Evolutionary conservation across 2,888 invertebrate species (phyloP).

Genomic region (Neelides folsomi): DNA sequence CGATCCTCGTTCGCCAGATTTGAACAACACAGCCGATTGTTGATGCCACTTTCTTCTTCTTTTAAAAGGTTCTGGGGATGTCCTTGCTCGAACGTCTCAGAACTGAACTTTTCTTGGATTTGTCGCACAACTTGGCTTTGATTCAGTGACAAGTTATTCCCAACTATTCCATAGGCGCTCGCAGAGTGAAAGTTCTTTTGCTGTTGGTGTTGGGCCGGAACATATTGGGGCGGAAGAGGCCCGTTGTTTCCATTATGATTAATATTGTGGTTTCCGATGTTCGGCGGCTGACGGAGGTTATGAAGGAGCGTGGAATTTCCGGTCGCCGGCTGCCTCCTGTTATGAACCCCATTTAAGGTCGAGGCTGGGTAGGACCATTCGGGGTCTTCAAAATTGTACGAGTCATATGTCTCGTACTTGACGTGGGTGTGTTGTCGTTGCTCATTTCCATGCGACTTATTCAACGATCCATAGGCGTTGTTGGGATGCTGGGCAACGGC

Average conservation of each 20-base stretch:
- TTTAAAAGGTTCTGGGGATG: neutral
- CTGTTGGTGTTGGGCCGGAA: slow-evolving; percentile 11
- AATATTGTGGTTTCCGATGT: slow-evolving; percentile 5
- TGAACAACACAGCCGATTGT: neutral
- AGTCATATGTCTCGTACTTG: slow-evolving; percentile 8
- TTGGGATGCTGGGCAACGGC: too few species aligned
- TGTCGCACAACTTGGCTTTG: slow-evolving; percentile 22
- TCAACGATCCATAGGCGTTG: too few species aligned
- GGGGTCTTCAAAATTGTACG: slow-evolving; percentile 10
- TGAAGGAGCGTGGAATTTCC: neutral
- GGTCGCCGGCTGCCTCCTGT: neutral
- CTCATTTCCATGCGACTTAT: neutral
- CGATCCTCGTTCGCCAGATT: neutral
- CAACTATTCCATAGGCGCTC: slow-evolving; percentile 7
- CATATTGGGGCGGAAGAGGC: slow-evolving; percentile 11
- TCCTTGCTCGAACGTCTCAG: neutral
- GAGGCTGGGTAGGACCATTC: slow-evolving; percentile 15
- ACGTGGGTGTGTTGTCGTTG: slow-evolving; percentile 2
- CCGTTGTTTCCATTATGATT: slow-evolving; percentile 8
- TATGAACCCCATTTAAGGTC: slow-evolving; percentile 6
- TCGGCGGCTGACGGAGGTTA: neutral
- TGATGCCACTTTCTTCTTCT: neutral
- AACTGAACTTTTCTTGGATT: slow-evolving; percentile 9
- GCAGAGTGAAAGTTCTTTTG: neutral
- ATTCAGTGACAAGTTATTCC: slow-evolving; percentile 17